Evolutionary conservation across 2,888 invertebrate genomes (phyloP).

Genomic region (Boloria euphrosyne): DNA sequence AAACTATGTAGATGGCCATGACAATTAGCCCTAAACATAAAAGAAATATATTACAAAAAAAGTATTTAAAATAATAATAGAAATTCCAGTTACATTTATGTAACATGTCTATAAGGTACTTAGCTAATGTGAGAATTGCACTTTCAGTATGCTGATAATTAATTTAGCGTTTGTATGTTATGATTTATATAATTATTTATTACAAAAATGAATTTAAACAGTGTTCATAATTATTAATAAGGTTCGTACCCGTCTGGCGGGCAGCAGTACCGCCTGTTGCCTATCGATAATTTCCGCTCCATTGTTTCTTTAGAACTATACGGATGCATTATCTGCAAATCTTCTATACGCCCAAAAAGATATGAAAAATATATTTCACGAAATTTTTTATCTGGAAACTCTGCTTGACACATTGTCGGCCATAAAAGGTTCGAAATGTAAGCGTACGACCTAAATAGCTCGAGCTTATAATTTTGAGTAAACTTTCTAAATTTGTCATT

Average conservation of each 20-base stretch:
- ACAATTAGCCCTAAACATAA: no score
- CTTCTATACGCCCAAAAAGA: conserved; percentile 54
- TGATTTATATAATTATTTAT: conserved; percentile 2
- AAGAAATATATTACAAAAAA: no score
- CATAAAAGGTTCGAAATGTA: conserved; percentile 63
- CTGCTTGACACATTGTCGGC: conserved; percentile 68
- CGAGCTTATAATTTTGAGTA: conserved; percentile 52
- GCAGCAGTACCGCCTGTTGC: conserved; percentile 57
- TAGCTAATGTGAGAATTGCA: no score
- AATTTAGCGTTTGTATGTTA: no score
- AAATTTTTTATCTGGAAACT: conserved; percentile 70
- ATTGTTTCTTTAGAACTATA: conserved; percentile 53
- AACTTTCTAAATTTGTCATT: conserved; percentile 58
- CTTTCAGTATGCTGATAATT: no score
- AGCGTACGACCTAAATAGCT: conserved; percentile 59
- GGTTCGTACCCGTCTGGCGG: conserved; percentile 53
- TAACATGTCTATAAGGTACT: no score
- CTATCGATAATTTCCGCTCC: conserved; percentile 49
- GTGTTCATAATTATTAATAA: conserved; percentile 27
- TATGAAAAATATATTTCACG: conserved; percentile 73
- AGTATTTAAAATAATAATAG: no score
- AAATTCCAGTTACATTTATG: no score
- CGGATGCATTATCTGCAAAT: conserved; percentile 63
- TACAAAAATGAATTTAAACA: conserved; percentile 1
- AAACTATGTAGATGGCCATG: no score